Conservation (phyloP, 2,113 vertebrate genomes). For the Plecotus auritus region DNA sequence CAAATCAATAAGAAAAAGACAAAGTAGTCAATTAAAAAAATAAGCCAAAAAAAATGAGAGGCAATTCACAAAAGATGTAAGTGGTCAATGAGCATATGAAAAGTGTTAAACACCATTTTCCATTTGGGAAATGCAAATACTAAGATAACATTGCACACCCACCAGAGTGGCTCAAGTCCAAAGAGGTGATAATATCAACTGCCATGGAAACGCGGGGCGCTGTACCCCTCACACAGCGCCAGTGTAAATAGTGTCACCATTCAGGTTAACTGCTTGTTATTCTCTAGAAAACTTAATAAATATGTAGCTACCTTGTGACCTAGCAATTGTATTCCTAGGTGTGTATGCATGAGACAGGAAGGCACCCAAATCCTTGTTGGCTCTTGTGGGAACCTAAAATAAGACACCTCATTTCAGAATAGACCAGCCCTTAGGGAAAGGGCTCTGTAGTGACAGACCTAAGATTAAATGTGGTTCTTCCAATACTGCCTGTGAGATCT, state of each 20-base stretch:
- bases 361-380: not conserved
- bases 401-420: not conserved
- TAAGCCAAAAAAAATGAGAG: not conserved
- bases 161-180: not conserved
- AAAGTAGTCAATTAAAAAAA: not conserved
- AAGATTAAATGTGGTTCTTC: not conserved
- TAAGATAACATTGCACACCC: not conserved
- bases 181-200: accelerated
- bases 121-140: not conserved
- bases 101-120: not conserved
- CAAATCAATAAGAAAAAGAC: not conserved
- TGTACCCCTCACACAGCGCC: accelerated
- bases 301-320: not conserved
- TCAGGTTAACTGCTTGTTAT: not conserved
- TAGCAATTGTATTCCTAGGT: not conserved
- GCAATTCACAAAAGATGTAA: not conserved
- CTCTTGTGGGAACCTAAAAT: not conserved
- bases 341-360: not conserved
- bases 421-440: not conserved
- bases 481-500: not conserved
- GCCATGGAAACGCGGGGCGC: accelerated
- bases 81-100: not conserved
- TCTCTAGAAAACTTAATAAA: not conserved
- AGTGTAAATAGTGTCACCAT: accelerated
- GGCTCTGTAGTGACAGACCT: not conserved